Base-by-base conservation (phyloP, 2,113 vertebrate species). In the Neotragus moschatus region DNA sequence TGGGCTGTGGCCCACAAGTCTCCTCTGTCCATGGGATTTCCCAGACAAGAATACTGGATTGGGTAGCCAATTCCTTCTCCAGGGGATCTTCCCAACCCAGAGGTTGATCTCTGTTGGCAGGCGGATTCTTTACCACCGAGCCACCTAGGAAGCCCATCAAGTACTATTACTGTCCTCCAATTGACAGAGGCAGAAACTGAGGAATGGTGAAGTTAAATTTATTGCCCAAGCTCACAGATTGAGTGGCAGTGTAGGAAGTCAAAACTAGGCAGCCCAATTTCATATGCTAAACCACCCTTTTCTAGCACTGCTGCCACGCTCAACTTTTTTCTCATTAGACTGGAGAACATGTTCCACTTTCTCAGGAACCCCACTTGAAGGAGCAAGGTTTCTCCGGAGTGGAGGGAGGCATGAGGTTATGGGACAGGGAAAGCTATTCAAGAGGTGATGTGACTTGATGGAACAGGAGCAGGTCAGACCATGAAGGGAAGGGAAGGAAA, bases 251-350 rank as follows among this genome's bases (percentile, higher is more conserved):
- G 12, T 0, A 88, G 26, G 30, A 84, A 13, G 80, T 66, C 4
- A 56, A 58, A 66, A 75, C 16, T 6, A 53, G 39, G 86, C 36
- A 45, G 60, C n/a, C 28, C 30, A 23, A 26, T 11, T 30, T 49
- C 77, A 61, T 1, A 53, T 14, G 39, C 8, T 45, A 43, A 26
- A 33, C 16, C 16, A 11, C 2, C 23, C 11, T 16, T 14, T n/a
- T 25, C 26, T 6, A 36, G 26, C 16, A 25, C 1, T 5, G 7
- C 4, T 16, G 26, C 13, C 7, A 2, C 0, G 9, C 4, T 43
- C 39, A 45, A 55, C 39, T 3, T n/a, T 28, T 43, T 47, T n/a
- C 77, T 60, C 33, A 33, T 14, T 10, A 39, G 11, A 53, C 33
- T 15, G 39, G 33, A 45, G 53, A 75, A 56, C 39, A 47, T 16